Conservation (phyloP, 2,797 vertebrate genomes). For the Pteropus rufus region DNA sequence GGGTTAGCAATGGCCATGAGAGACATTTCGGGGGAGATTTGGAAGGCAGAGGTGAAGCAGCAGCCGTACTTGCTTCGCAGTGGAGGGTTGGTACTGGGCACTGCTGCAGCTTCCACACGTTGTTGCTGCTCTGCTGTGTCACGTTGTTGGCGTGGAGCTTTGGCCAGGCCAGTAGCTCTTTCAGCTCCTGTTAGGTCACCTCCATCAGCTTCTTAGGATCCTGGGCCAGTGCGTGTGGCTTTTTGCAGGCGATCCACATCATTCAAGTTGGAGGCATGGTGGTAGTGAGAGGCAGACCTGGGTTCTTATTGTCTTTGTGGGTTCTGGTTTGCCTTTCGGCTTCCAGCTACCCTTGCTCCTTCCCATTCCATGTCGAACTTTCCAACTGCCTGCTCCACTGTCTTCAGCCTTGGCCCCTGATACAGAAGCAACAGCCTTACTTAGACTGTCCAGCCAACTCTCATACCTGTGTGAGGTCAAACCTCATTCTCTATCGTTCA, state of each 20-base stretch:
- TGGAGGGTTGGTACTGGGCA: not conserved
- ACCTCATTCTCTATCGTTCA: not conserved
- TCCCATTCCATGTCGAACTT: not conserved
- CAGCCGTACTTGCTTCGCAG: not conserved
- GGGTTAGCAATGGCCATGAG: not conserved
- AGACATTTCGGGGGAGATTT: not conserved
- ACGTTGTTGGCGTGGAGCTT: not conserved
- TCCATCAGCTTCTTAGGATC: not conserved
- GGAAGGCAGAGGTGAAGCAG: not conserved
- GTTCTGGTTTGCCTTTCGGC: not conserved
- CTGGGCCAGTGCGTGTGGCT: not conserved
- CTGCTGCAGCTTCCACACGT: not conserved
- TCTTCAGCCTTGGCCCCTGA: not conserved
- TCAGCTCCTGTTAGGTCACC: not conserved
- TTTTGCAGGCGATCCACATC: not conserved
- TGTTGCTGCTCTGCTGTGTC: not conserved
- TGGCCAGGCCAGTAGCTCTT: not conserved
- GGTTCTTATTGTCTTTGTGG: not conserved
- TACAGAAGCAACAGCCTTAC: not conserved
- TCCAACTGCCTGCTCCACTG: not conserved
- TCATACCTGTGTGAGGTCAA: not conserved
- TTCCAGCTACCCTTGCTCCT: not conserved
- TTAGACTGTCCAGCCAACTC: not conserved
- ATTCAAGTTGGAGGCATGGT: not conserved
- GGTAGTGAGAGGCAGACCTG: not conserved